Evolutionary conservation across 2,113 vertebrate species (phyloP).

Genomic region (Coregonus clupeaformis): DNA sequence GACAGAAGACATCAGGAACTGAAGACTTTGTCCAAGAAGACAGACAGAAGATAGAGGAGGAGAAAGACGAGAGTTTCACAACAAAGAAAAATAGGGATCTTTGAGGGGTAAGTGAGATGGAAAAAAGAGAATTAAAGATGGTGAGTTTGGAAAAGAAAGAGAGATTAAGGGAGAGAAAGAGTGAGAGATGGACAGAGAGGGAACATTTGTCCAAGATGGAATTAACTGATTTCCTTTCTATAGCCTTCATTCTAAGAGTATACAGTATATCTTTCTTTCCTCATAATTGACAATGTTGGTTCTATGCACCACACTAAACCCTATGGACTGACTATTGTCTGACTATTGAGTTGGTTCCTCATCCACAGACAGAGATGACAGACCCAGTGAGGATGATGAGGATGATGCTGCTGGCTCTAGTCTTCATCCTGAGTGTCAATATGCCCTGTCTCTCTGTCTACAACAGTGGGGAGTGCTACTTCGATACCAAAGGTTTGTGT

Average conservation of each 20-base stretch:
- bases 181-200: not conserved
- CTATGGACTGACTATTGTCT: not conserved
- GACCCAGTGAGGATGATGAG: slow-evolving; percentile 20
- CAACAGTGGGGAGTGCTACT: slow-evolving; percentile 73
- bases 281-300: no score
- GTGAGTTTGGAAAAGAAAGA: slow-evolving; percentile 25
- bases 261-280: no score
- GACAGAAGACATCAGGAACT: not conserved
- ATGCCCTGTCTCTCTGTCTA: slow-evolving; percentile 54
- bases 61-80: not conserved
- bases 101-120: not conserved
- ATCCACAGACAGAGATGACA: slow-evolving; percentile 45
- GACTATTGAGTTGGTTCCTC: not conserved
- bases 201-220: not conserved
- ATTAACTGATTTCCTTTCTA: no score
- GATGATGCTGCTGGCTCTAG: slow-evolving; percentile 31
- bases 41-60: not conserved
- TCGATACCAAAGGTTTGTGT: slow-evolving; percentile 72
- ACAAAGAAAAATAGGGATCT: not conserved
- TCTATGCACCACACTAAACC: no score
- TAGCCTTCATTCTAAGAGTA: no score
- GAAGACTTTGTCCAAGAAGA: slow-evolving; percentile 16
- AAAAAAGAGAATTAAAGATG: not conserved
- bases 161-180: slow-evolving; percentile 3
- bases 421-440: slow-evolving; percentile 53